Conservation (phyloP, 2,113 vertebrate genomes). For the Corythornis madagascariensis region DNA sequence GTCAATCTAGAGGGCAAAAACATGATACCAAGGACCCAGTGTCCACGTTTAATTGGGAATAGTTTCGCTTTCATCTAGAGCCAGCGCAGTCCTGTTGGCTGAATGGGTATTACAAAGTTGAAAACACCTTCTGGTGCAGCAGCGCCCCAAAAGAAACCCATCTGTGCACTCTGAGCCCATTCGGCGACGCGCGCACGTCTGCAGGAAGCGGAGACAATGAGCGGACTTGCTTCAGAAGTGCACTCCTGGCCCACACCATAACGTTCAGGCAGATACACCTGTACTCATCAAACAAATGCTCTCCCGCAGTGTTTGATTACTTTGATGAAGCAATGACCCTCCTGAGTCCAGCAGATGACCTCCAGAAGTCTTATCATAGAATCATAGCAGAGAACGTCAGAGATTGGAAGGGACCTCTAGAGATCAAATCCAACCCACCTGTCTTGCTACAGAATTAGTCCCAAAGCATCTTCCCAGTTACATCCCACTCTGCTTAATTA, state of each 20-base stretch:
- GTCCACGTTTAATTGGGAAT: fast-evolving
- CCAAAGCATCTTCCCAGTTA: background rate
- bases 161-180: fast-evolving
- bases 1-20: fast-evolving
- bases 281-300: fast-evolving
- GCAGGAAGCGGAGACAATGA: conserved; percentile 4
- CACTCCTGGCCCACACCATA: background rate
- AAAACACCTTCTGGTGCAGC: background rate
- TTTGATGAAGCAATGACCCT: background rate
- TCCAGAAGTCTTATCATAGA: background rate
- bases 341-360: background rate
- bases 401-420: too few relatives aligned
- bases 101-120: background rate
- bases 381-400: too few relatives aligned
- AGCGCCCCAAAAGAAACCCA: background rate
- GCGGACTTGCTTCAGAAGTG: conserved; percentile 1
- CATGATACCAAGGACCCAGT: fast-evolving
- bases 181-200: fast-evolving
- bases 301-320: fast-evolving
- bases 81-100: background rate
- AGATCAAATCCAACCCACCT: too few relatives aligned
- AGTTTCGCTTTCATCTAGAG: background rate
- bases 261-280: background rate
- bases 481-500: too few relatives aligned
- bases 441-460: fast-evolving